Evolutionary conservation across 2,797 vertebrate species (phyloP).

Genomic region (Pogonophryne albipinna): DNA sequence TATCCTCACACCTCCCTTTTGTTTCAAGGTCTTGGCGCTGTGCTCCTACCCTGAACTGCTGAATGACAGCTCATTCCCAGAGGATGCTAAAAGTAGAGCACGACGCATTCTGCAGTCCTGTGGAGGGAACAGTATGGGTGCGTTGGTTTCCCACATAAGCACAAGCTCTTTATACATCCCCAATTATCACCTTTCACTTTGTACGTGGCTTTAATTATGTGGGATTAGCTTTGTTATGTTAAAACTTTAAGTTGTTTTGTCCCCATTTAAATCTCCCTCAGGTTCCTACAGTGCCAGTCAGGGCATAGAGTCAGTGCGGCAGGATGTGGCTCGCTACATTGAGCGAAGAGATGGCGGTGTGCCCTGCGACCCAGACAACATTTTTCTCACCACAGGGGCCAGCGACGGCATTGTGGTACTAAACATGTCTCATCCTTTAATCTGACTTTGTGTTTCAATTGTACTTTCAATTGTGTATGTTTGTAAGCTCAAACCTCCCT

Average conservation of each 20-base stretch:
- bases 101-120: constrained; percentile 87
- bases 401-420: constrained; percentile 92
- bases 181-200: constrained; percentile 10
- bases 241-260: constrained; percentile 1
- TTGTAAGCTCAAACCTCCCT: background rate
- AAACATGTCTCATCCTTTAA: background rate
- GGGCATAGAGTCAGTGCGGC: constrained; percentile 88
- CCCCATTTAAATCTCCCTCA: constrained; percentile 56
- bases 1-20: constrained; percentile 30
- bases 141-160: background rate
- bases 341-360: constrained; percentile 89
- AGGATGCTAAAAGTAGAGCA: constrained; percentile 89
- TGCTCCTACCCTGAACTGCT: constrained; percentile 90
- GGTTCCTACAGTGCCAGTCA: constrained; percentile 92
- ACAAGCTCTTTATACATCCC: background rate
- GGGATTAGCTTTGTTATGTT: background rate
- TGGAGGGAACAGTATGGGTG: constrained; percentile 90
- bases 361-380: constrained; percentile 84
- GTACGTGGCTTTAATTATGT: background rate
- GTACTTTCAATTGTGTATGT: background rate
- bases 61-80: constrained; percentile 85
- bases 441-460: constrained; percentile 11
- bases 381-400: constrained; percentile 93
- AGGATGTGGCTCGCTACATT: constrained; percentile 90
- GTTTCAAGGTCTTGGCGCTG: constrained; percentile 88